Conservation (phyloP, 2,113 vertebrate genomes). For the Leptodactylus fuscus region DNA sequence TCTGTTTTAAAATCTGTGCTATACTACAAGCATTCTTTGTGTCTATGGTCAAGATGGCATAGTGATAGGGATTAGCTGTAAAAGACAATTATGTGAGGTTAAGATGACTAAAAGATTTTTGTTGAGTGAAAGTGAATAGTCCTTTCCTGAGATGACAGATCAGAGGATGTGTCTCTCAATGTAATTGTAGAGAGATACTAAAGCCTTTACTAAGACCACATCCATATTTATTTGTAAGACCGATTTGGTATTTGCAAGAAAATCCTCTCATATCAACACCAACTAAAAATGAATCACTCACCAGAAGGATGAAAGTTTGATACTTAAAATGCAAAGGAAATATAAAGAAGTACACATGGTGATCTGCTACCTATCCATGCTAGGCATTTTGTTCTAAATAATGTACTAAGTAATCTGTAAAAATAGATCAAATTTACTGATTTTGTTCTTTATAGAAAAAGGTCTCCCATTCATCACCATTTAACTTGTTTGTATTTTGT, state of each 20-base stretch:
- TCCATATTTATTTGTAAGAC: slow-evolving; percentile 10
- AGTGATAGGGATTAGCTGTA: slow-evolving; percentile 4
- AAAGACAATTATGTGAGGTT: slow-evolving; percentile 32
- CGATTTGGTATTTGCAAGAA: background rate
- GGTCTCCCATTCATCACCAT: too few relatives aligned
- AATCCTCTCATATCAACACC: slow-evolving; percentile 28
- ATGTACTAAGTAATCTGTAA: too few relatives aligned
- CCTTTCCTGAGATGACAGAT: slow-evolving; percentile 37
- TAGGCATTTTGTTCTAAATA: background rate
- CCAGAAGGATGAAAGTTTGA: background rate
- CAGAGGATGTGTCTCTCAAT: slow-evolving; percentile 5
- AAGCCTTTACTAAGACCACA: background rate
- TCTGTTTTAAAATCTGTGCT: background rate
- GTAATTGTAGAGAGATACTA: slow-evolving; percentile 18
- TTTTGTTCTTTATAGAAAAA: too few relatives aligned
- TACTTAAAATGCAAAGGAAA: background rate
- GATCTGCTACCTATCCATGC: background rate
- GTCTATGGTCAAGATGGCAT: background rate
- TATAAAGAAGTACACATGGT: background rate
- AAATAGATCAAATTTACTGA: too few relatives aligned
- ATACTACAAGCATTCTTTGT: background rate
- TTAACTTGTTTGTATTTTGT: too few relatives aligned
- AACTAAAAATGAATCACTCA: background rate
- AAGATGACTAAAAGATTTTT: slow-evolving; percentile 1
- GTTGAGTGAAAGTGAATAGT: slow-evolving; percentile 32